A percentile compares a stretch with the other conserved stretches of the same genome.
phyloP scores from a whole-genome alignment of 2,888 invertebrate genomes.

The Pseudanteris insignis region DNA sequence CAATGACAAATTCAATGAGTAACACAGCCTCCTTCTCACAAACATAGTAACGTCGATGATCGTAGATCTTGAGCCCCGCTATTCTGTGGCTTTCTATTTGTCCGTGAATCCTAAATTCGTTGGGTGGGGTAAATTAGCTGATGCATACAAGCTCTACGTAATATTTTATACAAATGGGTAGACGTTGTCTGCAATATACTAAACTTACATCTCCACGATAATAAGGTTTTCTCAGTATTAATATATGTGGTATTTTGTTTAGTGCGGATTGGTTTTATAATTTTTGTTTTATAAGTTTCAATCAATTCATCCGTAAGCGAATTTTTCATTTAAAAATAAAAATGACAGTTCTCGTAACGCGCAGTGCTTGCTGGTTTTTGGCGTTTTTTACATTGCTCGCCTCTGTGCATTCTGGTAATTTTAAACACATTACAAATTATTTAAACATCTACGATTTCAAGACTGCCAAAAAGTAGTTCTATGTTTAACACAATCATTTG shows the following conservation, averaged over 20 bases:
- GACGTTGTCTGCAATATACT: constrained; percentile 26
- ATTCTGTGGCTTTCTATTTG: constrained; percentile 42
- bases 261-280: too few species aligned
- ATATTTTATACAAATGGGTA: constrained; percentile 36
- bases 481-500: too few species aligned
- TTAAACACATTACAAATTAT: too few species aligned
- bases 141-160: constrained; percentile 34
- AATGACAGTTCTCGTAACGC: constrained; percentile 11
- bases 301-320: too few species aligned
- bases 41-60: constrained; percentile 10
- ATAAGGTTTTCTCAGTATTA: background rate
- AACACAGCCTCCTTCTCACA: constrained; percentile 21
- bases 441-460: too few species aligned
- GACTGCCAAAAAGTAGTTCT: too few species aligned
- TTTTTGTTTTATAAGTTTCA: too few species aligned
- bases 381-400: constrained; percentile 15
- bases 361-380: constrained; percentile 18
- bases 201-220: constrained; percentile 28
- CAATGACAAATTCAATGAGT: constrained; percentile 32
- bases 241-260: too few species aligned
- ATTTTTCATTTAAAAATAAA: too few species aligned
- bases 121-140: constrained; percentile 32
- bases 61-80: constrained; percentile 32
- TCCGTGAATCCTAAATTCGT: constrained; percentile 22
- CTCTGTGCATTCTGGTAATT: constrained; percentile 33